Conservation (phyloP, 1,140 invertebrate genomes). For the Brachionus manjavacas region DNA sequence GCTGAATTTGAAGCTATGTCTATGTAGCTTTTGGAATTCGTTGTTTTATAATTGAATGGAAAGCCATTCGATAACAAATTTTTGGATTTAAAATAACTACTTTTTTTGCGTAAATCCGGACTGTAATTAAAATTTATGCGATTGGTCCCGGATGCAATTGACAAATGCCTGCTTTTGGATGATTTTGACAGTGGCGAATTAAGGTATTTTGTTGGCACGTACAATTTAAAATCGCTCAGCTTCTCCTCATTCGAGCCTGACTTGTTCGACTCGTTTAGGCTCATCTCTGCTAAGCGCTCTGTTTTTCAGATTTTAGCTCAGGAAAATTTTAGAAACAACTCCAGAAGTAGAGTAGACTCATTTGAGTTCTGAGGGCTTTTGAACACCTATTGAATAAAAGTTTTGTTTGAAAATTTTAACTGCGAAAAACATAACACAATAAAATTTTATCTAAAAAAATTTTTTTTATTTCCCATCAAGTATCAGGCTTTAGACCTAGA, state of each 20-base stretch:
- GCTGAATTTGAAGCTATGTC: conserved; percentile 6
- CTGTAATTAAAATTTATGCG: conserved; percentile 35
- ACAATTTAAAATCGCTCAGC: not conserved
- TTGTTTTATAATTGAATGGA: conserved; percentile 31
- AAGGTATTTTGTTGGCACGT: conserved; percentile 1
- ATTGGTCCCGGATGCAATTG: conserved; percentile 14
- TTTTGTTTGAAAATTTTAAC: not conserved
- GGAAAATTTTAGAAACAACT: not conserved
- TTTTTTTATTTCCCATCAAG: not conserved
- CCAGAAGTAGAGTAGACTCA: not conserved
- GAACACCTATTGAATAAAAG: not conserved
- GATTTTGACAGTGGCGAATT: conserved; percentile 14
- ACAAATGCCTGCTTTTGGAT: conserved; percentile 20
- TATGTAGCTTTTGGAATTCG: conserved; percentile 14
- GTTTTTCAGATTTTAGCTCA: not conserved
- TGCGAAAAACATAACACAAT: not conserved
- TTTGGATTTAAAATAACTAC: conserved; percentile 20
- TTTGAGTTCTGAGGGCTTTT: not conserved
- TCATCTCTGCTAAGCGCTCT: not conserved
- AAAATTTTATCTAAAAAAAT: not conserved
- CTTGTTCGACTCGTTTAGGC: conserved; percentile 15
- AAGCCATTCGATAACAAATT: conserved; percentile 29
- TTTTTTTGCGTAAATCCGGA: conserved; percentile 22
- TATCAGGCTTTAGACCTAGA: not conserved
- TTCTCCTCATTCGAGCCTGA: not conserved